Percentiles rank a stretch among this genome's conserved stretches.
These are phyloP conservation scores for Stenodera caucasica DNA, from an alignment of 2,888 invertebrate genomes.

Conservation along the genomic window DNA sequence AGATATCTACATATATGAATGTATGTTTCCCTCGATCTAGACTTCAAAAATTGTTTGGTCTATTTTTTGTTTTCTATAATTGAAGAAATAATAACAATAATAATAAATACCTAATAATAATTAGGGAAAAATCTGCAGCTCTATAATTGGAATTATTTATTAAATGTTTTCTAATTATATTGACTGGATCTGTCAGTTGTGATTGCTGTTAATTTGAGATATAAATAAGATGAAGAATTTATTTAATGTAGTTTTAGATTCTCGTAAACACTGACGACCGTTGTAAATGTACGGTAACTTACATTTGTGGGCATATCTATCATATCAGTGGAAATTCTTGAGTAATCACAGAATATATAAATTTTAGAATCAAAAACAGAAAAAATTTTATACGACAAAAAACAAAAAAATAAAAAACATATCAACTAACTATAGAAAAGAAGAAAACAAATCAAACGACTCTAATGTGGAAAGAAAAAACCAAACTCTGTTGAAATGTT, in stretches of 20 bases:
- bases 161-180: slow-evolving; percentile 30
- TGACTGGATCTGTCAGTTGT: slow-evolving; percentile 30
- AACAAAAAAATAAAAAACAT: neutral
- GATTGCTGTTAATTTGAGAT: slow-evolving; percentile 45
- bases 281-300: slow-evolving; percentile 47
- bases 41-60: too few relatives aligned
- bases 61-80: too few relatives aligned
- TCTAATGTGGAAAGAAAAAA: neutral
- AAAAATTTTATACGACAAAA: slow-evolving; percentile 25
- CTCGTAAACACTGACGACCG: slow-evolving; percentile 46
- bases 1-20: too few relatives aligned
- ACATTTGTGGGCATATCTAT: slow-evolving; percentile 44
- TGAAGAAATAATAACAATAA: neutral
- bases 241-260: slow-evolving; percentile 37
- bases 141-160: slow-evolving; percentile 29
- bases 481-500: slow-evolving; percentile 29
- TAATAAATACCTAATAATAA: neutral
- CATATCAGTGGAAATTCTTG: slow-evolving; percentile 40
- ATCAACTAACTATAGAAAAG: neutral
- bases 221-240: slow-evolving; percentile 43
- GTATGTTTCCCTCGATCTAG: too few relatives aligned
- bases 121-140: slow-evolving; percentile 7
- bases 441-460: neutral
- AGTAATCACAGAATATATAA: slow-evolving; percentile 20
- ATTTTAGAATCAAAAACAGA: slow-evolving; percentile 28